Evolutionary conservation across 35 echinoderm and acorn worm genomes (phyloP).

Genomic region (Hemicentrotus pulcherrimus): DNA sequence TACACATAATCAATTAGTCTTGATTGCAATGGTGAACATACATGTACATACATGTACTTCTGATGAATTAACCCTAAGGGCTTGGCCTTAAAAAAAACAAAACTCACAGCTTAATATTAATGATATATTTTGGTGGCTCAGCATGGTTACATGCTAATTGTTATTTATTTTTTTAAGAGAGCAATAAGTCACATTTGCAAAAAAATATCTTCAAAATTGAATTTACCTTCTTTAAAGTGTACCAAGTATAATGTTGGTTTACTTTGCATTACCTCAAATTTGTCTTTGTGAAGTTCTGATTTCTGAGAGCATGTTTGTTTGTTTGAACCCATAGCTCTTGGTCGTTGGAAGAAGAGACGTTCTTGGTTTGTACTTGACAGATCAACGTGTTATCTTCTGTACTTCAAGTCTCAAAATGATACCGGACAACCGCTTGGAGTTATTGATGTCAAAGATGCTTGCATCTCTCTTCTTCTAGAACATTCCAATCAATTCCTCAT

Average conservation of each 20-base stretch:
- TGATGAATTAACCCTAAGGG: neutral
- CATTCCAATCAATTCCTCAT: conserved; percentile 89
- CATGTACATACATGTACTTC: neutral
- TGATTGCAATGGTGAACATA: neutral
- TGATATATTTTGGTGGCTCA: no score
- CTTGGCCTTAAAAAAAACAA: no score
- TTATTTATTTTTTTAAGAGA: no score
- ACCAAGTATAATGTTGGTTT: no score
- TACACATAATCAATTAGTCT: neutral
- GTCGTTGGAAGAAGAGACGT: conserved; percentile 89
- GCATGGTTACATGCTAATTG: no score
- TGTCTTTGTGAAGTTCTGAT: no score
- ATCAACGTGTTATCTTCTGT: conserved; percentile 68
- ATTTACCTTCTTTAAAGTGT: no score
- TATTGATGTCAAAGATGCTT: conserved; percentile 89
- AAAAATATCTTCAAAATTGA: no score
- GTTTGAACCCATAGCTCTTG: conserved; percentile 63
- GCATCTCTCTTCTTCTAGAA: conserved; percentile 87
- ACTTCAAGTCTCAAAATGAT: conserved; percentile 82
- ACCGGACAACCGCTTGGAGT: conserved; percentile 61
- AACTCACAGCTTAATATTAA: neutral
- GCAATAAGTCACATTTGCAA: no score
- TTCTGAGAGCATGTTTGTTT: no score
- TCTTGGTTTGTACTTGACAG: conserved; percentile 93
- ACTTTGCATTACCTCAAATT: no score